Percentiles rank a stretch among this genome's conserved stretches.
Conservation (phyloP, 35 echinoderm and acorn worm genomes). For the Hemicentrotus pulcherrimus region DNA sequence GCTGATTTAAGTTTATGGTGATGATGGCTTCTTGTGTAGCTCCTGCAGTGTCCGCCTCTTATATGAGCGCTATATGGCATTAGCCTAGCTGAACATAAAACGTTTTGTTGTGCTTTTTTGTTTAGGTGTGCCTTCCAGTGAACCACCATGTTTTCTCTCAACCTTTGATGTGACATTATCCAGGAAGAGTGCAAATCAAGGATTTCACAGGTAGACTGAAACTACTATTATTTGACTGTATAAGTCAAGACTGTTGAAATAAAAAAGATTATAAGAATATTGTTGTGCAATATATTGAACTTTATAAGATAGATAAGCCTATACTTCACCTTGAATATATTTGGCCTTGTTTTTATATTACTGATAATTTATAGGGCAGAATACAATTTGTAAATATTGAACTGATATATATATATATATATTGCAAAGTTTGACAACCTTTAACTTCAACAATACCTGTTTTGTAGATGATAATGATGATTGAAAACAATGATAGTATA, state of each 20-base stretch:
- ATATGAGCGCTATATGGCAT: no score
- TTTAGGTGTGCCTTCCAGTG: neutral
- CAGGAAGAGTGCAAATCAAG: neutral
- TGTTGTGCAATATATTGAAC: no score
- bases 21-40: neutral
- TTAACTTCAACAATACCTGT: neutral
- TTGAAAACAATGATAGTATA: neutral
- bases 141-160: neutral
- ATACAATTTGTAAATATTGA: neutral
- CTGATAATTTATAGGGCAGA: no score
- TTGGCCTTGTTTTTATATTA: no score
- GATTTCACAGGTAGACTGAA: conserved; percentile 15
- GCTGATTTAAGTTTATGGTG: neutral
- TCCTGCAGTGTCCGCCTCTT: no score
- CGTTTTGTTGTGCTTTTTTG: neutral
- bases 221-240: no score
- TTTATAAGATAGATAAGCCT: no score
- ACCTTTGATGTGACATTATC: neutral
- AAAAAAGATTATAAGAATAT: no score
- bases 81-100: no score
- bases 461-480: neutral
- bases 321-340: no score
- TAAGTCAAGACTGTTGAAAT: no score
- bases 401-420: neutral
- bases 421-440: neutral